Conservation (phyloP, 2,888 invertebrate genomes). For the Linnaemya vulpina region DNA sequence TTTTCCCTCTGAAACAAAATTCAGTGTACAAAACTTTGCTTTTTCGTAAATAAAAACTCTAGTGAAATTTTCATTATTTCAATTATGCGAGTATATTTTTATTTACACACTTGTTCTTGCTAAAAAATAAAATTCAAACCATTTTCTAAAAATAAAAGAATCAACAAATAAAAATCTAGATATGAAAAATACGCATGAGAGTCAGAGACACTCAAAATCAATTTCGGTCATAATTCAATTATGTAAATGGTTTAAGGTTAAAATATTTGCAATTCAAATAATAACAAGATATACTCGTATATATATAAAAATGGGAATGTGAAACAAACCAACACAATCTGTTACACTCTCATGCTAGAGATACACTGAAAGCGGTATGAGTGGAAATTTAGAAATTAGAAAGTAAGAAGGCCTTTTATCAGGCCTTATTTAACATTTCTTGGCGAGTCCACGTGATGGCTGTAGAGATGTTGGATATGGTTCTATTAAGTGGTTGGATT, state of each 20-base stretch:
- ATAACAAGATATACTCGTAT: constrained; percentile 19
- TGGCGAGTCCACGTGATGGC: no score
- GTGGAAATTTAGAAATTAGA: background rate
- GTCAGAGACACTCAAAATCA: constrained; percentile 64
- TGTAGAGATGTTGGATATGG: no score
- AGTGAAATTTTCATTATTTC: constrained; percentile 11
- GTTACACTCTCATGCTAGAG: background rate
- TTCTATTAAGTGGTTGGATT: no score
- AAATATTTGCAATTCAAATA: constrained; percentile 67
- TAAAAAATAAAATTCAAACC: constrained; percentile 4
- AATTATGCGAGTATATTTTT: constrained; percentile 9
- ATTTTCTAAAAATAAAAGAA: constrained; percentile 50
- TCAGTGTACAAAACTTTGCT: background rate
- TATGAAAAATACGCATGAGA: background rate
- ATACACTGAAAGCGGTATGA: constrained; percentile 35
- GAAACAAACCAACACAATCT: constrained; percentile 7
- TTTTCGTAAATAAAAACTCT: background rate
- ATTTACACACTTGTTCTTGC: background rate
- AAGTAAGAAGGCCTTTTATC: background rate
- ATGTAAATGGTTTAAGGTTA: constrained; percentile 72
- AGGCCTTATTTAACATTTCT: no score
- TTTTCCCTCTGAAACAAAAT: background rate
- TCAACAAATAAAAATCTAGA: background rate
- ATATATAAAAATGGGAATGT: constrained; percentile 20
- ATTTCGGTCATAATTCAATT: constrained; percentile 71